Evolutionary conservation across 2,888 invertebrate genomes (phyloP), one percentile per base, ranked within the genome.

Genomic region (Seladonia tumulorum): DNA sequence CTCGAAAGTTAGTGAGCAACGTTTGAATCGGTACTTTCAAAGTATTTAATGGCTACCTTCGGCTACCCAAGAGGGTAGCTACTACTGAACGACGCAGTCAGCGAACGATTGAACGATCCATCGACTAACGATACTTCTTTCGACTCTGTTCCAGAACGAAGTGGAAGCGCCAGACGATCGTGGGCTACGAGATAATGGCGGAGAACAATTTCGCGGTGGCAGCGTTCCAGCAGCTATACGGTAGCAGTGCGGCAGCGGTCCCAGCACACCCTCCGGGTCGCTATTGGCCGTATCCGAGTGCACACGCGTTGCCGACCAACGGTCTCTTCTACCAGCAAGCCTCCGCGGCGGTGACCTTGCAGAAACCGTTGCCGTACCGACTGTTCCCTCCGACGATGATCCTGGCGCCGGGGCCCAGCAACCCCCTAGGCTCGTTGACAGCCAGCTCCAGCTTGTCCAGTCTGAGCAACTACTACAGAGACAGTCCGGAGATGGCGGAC

Each of bases 111-210:
- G 53, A 53, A 22, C 0, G 22, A 22, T n/a, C 3, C 57, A 29
- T 1, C 68, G 10, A 85, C 16, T 77, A 82, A 82, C 82, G 75
- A 49, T 39, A 49, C 53, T 42, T 57, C 63, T 71, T 60, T 71
- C 22, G 73, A 88, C 92, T 90, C 95, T 92, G 91, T 96, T 96
- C 45, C 97, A 98, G 99, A 95, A 99, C 99, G 95, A 99, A 99
- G 96, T 99, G 99, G 99, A 99, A 99, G 95, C 97, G 99, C 2
- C 99, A 99, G 95, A 99, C 99, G 25, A 99, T 99, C 0, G 99
- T 99, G 4, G 99, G 99, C 0, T 95, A 99, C 91, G 99, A 99
- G 95, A 97, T 99, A 66, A 96, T 99, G 81, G 99, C 99, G 3
- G 99, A 99, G 95, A 99, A 99, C 14, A 99, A 99, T 96, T 99